Percentiles rank a stretch among this genome's conserved stretches.
Conservation (phyloP, 23 tunicate genomes). For the Aplidium turbinatum region DNA sequence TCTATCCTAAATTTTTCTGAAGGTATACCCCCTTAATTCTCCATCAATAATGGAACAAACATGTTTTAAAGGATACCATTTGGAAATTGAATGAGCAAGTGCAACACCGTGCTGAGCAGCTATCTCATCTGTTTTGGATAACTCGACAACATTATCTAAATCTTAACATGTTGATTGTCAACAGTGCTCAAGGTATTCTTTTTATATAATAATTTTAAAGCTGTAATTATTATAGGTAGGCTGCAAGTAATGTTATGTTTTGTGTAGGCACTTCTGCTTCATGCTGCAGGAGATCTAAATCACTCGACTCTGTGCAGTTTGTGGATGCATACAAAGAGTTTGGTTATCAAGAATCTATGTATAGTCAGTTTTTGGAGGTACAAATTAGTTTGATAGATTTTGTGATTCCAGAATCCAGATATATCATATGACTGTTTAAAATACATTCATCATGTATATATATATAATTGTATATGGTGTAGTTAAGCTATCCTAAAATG, state of each 20-base stretch:
- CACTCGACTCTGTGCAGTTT: constrained; percentile 61
- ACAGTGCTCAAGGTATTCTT: constrained; percentile 70
- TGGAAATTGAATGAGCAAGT: constrained; percentile 77
- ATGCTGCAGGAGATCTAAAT: constrained; percentile 61
- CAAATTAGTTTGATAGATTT: no score
- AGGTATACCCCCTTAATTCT: no score
- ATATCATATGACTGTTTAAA: no score
- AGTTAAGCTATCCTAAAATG: no score
- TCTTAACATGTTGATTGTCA: constrained; percentile 64
- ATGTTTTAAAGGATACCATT: constrained; percentile 92
- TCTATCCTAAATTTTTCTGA: no score
- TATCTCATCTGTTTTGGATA: constrained; percentile 85
- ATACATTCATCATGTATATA: no score
- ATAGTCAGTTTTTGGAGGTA: constrained; percentile 83
- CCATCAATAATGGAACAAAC: no score
- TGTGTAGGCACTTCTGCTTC: constrained; percentile 43
- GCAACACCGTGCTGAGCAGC: constrained; percentile 43
- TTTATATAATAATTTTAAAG: background rate
- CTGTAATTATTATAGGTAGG: background rate
- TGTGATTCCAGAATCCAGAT: no score
- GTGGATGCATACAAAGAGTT: constrained; percentile 85
- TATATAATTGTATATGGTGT: no score
- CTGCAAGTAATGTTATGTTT: background rate
- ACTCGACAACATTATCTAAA: constrained; percentile 88
- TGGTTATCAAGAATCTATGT: constrained; percentile 90